Evolutionary conservation across 2,888 invertebrate species (phyloP).

Genomic region (Cataglyphis livida): DNA sequence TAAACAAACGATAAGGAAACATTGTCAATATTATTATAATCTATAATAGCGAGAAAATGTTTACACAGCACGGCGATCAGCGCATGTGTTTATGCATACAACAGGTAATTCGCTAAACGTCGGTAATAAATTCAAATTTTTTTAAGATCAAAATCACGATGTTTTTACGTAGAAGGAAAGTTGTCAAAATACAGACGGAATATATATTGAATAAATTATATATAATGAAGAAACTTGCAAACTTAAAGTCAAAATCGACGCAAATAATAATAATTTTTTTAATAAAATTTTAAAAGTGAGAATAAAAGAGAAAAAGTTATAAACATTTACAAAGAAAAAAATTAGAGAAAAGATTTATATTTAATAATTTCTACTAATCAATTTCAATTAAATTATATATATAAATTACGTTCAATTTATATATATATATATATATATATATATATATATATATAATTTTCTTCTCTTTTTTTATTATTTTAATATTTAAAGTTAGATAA

Average conservation of each 20-base stretch:
- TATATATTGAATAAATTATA: background rate
- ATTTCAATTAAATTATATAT: background rate
- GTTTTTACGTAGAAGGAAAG: background rate
- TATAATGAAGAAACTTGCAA: background rate
- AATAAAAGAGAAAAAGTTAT: background rate
- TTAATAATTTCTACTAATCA: conserved; percentile 2
- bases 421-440: background rate
- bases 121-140: conserved; percentile 1
- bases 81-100: background rate
- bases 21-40: conserved; percentile 59
- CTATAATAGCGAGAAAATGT: conserved; percentile 60
- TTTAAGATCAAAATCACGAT: background rate
- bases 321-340: background rate
- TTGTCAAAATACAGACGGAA: background rate
- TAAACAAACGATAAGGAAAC: conserved; percentile 35
- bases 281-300: background rate
- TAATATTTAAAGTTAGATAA: background rate
- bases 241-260: background rate
- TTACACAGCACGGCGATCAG: conserved; percentile 50
- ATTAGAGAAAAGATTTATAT: background rate
- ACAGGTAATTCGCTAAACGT: background rate
- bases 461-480: background rate
- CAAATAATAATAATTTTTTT: background rate
- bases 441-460: background rate
- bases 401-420: too few relatives aligned